Conservation (phyloP, 2,888 invertebrate genomes). For the Diachrysia chrysitis region DNA sequence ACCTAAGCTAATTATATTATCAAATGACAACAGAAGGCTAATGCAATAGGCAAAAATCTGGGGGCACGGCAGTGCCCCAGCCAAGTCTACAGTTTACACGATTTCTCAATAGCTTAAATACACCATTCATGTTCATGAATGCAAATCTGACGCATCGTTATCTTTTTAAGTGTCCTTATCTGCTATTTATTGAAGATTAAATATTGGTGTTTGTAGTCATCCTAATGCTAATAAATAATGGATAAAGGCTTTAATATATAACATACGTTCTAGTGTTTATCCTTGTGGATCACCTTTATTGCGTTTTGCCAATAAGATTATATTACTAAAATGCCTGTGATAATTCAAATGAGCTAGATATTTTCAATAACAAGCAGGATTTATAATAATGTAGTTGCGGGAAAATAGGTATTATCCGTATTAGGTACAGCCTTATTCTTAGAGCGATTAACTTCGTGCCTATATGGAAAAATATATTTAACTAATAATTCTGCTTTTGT, state of each 20-base stretch:
- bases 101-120: too few species aligned
- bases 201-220: constrained; percentile 7
- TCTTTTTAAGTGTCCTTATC: neutral
- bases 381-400: constrained; percentile 8
- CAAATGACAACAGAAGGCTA: too few species aligned
- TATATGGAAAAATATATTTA: too few species aligned
- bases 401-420: too few species aligned
- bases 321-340: too few species aligned
- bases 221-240: constrained; percentile 18
- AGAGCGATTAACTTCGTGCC: too few species aligned
- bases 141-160: neutral
- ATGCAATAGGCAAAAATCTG: too few species aligned
- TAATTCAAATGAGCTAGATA: constrained; percentile 60
- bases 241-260: constrained; percentile 21
- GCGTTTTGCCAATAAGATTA: constrained; percentile 49
- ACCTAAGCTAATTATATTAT: too few species aligned
- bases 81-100: too few species aligned
- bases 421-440: too few species aligned
- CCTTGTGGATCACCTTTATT: constrained; percentile 24
- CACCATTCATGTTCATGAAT: neutral
- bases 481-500: too few species aligned
- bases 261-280: constrained; percentile 22
- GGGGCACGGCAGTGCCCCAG: too few species aligned
- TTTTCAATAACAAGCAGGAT: constrained; percentile 50
- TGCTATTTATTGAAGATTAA: neutral